A percentile compares a stretch with the other conserved stretches of the same genome.
phyloP scores from a whole-genome alignment of 2,113 vertebrate species.

The Notothenia coriiceps region DNA sequence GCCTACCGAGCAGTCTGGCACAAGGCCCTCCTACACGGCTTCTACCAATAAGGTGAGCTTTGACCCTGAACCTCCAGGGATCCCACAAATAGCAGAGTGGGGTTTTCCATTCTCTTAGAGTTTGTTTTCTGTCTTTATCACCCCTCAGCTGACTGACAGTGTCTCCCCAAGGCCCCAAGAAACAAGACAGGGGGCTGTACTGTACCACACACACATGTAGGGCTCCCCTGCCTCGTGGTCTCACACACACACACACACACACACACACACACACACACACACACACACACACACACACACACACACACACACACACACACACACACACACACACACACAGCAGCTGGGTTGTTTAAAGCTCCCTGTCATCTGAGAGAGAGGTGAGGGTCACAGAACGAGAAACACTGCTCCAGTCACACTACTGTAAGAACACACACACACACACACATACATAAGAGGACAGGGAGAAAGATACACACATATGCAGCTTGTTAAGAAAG shows the following conservation, averaged over 20 bases:
- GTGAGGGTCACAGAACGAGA: constrained; percentile 87
- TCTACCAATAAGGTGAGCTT: constrained; percentile 24
- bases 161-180: constrained; percentile 57
- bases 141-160: constrained; percentile 60
- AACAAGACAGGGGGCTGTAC: constrained; percentile 51
- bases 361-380: constrained; percentile 84
- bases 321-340: constrained; percentile 37
- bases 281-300: constrained; percentile 16
- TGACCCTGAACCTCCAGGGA: constrained; percentile 32
- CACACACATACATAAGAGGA: constrained; percentile 47
- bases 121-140: constrained; percentile 57
- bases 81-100: constrained; percentile 22
- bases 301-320: constrained; percentile 20
- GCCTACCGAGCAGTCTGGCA: constrained; percentile 14
- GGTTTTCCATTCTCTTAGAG: constrained; percentile 43
- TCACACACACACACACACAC: constrained; percentile 14
- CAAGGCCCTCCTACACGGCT: constrained; percentile 5
- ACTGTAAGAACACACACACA: constrained; percentile 70
- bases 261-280: constrained; percentile 15
- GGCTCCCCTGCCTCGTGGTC: constrained; percentile 43
- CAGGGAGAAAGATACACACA: constrained; percentile 46
- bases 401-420: constrained; percentile 86
- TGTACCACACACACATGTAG: constrained; percentile 60
- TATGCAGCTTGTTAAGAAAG: constrained; percentile 50
- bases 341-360: constrained; percentile 87